Conservation (phyloP, 2,113 vertebrate genomes). For the Cygnus atratus region DNA sequence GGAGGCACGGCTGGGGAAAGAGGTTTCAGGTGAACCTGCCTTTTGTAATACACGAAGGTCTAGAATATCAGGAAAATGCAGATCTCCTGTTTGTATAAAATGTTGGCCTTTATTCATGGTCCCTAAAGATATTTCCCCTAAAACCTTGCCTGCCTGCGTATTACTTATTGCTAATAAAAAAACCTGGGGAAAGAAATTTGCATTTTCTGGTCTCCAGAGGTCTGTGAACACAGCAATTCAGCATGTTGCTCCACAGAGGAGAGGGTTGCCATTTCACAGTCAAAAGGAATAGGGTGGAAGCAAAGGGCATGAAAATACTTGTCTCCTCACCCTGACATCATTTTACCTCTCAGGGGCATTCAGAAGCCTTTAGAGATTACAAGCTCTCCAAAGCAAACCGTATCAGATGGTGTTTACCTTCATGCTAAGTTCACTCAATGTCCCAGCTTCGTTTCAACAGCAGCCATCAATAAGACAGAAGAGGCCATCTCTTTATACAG, state of each 20-base stretch:
- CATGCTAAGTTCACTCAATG: neutral
- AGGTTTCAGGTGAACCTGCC: neutral
- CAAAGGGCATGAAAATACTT: neutral
- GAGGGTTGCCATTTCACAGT: neutral
- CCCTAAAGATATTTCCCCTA: neutral
- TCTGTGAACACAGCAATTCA: neutral
- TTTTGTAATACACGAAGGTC: constrained; percentile 1
- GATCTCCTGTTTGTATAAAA: neutral
- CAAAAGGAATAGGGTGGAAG: neutral
- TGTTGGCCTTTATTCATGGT: neutral
- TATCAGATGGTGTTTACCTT: neutral
- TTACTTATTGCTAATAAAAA: neutral
- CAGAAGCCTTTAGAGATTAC: neutral
- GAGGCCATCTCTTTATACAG: neutral
- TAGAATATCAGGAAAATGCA: constrained; percentile 6
- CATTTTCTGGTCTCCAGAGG: constrained; percentile 1
- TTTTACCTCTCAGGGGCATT: neutral
- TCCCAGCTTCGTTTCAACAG: neutral
- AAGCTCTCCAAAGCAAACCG: neutral
- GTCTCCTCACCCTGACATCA: neutral
- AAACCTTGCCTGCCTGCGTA: neutral
- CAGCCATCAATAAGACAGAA: neutral
- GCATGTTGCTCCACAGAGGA: neutral
- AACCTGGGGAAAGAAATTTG: neutral
- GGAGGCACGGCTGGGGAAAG: neutral